These are phyloP conservation scores for Agapornis canus DNA, from an alignment of 2,797 vertebrate species.

Conservation along the genomic window DNA sequence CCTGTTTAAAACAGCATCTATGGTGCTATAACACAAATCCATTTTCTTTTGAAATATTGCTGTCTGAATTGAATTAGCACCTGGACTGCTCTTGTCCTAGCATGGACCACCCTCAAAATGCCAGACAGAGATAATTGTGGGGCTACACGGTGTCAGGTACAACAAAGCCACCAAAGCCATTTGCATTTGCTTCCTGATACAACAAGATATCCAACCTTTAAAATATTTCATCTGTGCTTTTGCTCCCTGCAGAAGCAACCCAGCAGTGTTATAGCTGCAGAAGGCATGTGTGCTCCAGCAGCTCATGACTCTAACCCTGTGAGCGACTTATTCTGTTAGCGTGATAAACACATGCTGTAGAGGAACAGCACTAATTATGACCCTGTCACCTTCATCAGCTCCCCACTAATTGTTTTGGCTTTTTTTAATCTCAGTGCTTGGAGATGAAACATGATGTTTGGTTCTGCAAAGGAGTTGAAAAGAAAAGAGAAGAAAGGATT, in stretches of 20 bases:
- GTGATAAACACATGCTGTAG: conserved; percentile 62
- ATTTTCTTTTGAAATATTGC: neutral
- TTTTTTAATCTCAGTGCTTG: conserved; percentile 63
- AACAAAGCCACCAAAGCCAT: neutral
- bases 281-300: conserved; percentile 66
- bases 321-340: conserved; percentile 60
- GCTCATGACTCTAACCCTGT: conserved; percentile 52
- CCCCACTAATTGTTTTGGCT: conserved; percentile 72
- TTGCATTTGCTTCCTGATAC: neutral
- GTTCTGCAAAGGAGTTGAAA: conserved; percentile 56
- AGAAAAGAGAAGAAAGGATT: conserved; percentile 66
- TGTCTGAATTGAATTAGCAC: no score
- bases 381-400: conserved; percentile 78
- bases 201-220: accelerated
- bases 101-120: neutral
- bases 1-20: neutral
- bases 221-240: neutral
- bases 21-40: neutral
- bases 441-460: conserved; percentile 68
- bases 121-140: accelerated
- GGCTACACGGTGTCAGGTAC: accelerated
- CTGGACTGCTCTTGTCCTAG: neutral
- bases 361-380: conserved; percentile 76
- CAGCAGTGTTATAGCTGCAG: conserved; percentile 13
- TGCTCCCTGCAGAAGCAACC: neutral